Base-by-base conservation (phyloP, 2,113 vertebrate genomes). In the Aphyosemion australe region DNA sequence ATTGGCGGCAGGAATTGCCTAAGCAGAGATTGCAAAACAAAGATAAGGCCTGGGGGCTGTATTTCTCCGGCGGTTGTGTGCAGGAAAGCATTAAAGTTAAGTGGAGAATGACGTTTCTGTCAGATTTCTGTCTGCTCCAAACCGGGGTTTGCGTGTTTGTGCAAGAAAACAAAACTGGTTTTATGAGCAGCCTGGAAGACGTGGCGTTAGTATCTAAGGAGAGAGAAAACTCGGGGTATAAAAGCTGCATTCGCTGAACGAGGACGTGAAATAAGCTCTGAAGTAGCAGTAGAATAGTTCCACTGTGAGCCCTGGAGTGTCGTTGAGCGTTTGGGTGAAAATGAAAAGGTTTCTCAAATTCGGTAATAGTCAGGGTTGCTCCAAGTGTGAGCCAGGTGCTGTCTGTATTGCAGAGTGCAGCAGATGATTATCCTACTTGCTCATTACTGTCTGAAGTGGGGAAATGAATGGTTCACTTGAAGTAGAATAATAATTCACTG, bases 361-460 rank as follows among this genome's bases (percentile, higher is more conserved):
- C 16, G 41, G 67, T 74, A 72, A 79, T 74, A 61, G 66, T 52
- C 19, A 19, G 72, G 65, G 45, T 64, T 64, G 53, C 69, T 69
- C 65, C 2, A 61, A 65, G 74, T 58, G 59, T 46, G 34, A 74
- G 57, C 39, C 80, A 83, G 82, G 78, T 85, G 82, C 64, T 19
- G 59, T 43, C 49, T 71, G 56, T 31, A 3, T 45, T 56, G 54
- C 65, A 51, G 51, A 39, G 67, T 32, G 74, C 61, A 68, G 78
- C 73, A 67, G 67, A 67, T 73, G 76, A 82, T 85, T 69, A 83
- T 79, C 76, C 54, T 72, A 21, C 70, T 78, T 5, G 46, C 63
- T 83, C 79, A 66, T 83, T 84, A 84, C 63, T 5, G 57, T 72
- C 61, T 84, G 76, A 86, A 82, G 79, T 76, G 74, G 76, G 61